Base-by-base conservation (phyloP, 53 echinoderm and acorn worm genomes). In the Hippasteria phrygiana region DNA sequence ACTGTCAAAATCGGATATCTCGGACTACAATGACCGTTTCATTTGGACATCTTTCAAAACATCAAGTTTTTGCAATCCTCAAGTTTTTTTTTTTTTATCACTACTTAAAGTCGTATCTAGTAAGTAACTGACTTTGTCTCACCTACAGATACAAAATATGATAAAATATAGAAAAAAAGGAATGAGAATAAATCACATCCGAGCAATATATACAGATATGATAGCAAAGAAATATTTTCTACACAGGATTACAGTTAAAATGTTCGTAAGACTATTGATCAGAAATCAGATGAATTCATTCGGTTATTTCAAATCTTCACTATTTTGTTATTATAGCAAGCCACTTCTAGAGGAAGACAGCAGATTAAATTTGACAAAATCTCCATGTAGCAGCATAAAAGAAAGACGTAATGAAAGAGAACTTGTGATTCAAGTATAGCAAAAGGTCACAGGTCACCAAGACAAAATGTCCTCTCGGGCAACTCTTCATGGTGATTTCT, bases 71-170 rank as follows among this genome's bases (percentile, higher is more conserved):
- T 40, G 33, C 78, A 27, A 27, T 81, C 65, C 38, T 36, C 2
- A 28, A 62, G 26, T 22, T n/a, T 76, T 74, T 74, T 46, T 74
- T 27, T 74, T 13, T 73, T 43, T 34, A 41, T 20, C 22, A 43
- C 73, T 42, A 16, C 41, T 35, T 71, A 7, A 43, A 41, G 24
- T 73, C 46, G 31, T 75, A 75, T 75, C 75, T 75, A 47, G 75
- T 50, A 75, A 75, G 75, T 75, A 75, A 75, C 47, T 48, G 75
- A 75, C 75, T 50, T 48, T 32, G 75, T 75, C 75, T 75, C 75
- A 71, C 36, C 71, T 71, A 85, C 85, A 51, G 70, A 71, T 85
- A 85, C 71, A 85, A 85, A 85, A 85, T 85, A 85, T 69, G 85
- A 85, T 71, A 48, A 47, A 51, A 53, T 42, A 64, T 75, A 48